Evolutionary conservation across 37 sponge, comb jelly and placozoan species (phyloP), one percentile per base, ranked within the genome.

Genomic region (Oopsacas minuta): DNA sequence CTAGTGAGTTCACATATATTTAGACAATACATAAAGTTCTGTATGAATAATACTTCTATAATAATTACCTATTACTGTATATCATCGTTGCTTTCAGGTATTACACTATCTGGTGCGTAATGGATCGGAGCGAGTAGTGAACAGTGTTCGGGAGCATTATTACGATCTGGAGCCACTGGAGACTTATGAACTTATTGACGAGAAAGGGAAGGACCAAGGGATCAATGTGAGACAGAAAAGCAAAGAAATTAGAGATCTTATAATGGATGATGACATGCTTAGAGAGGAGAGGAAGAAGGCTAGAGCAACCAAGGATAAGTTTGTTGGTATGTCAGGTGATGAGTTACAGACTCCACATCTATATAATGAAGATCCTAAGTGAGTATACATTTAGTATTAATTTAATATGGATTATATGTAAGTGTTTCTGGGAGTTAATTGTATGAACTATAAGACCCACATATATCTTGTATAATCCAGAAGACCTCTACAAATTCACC

Each of bases 181-280:
- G 87, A 89, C 89, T 35, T 98, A 89, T 81, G 83, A 82, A 23
- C 93, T 86, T 83, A 84, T 88, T 20, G 99, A 98, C 85, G 99
- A 98, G 38, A 52, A 86, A 30, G 96, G 96, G 37, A 98, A 98
- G 82, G 99, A 98, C 53, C 99, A 98, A 38, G 99, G 99, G 39
- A 92, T 95, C 37, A 98, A 98, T 89, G 99, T 98, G 0, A 96
- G 99, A 23, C 99, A 98, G 87, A 93, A 95, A 83, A 89, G 87
- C 17, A 93, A 92, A 82, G 99, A 98, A 83, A 82, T 98, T 34
- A 82, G 93, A 37, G 83, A 69, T 10, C 92, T 98, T 39, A 53
- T 98, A 0, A 92, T 92, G 83, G 99, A 98, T 52, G 94, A 98
- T 32, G 91, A 93, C 81, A 85, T 86, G 52, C 84, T 98, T 75